Evolutionary conservation across 2,888 invertebrate species (phyloP).

Genomic region (Mellilla xanthometata): DNA sequence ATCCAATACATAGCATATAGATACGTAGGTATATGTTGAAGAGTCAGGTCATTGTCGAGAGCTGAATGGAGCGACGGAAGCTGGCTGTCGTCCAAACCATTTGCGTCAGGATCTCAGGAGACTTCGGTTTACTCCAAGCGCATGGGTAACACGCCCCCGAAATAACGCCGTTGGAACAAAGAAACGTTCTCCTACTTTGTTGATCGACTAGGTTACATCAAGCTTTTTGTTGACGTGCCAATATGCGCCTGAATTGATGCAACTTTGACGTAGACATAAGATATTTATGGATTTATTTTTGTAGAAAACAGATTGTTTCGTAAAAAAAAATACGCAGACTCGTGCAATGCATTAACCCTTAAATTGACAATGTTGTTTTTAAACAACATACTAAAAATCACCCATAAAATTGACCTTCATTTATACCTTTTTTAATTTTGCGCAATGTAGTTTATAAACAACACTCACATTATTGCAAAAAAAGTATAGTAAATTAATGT

Average conservation of each 20-base stretch:
- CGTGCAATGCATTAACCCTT: too few relatives aligned
- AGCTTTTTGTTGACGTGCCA: conserved; percentile 1
- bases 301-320: too few relatives aligned
- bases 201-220: conserved; percentile 12
- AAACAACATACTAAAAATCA: too few relatives aligned
- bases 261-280: too few relatives aligned
- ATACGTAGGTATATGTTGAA: conserved; percentile 41
- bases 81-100: conserved; percentile 62
- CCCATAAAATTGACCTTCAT: too few relatives aligned
- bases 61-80: conserved; percentile 73
- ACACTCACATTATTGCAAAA: too few relatives aligned
- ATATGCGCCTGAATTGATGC: neutral
- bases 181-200: conserved; percentile 16
- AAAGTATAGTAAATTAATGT: too few relatives aligned
- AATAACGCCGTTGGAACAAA: conserved; percentile 29
- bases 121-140: conserved; percentile 8
- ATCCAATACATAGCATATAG: conserved; percentile 15
- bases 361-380: too few relatives aligned
- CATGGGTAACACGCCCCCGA: conserved; percentile 22
- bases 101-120: conserved; percentile 75
- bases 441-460: too few relatives aligned
- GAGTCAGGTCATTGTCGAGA: conserved; percentile 76
- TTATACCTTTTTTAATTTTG: too few relatives aligned
- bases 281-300: too few relatives aligned
- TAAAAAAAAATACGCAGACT: too few relatives aligned